A percentile compares a stretch with the other conserved stretches of the same genome.
Evolutionary conservation across 2,888 invertebrate genomes (phyloP).

Genomic region (Macropis europaea): DNA sequence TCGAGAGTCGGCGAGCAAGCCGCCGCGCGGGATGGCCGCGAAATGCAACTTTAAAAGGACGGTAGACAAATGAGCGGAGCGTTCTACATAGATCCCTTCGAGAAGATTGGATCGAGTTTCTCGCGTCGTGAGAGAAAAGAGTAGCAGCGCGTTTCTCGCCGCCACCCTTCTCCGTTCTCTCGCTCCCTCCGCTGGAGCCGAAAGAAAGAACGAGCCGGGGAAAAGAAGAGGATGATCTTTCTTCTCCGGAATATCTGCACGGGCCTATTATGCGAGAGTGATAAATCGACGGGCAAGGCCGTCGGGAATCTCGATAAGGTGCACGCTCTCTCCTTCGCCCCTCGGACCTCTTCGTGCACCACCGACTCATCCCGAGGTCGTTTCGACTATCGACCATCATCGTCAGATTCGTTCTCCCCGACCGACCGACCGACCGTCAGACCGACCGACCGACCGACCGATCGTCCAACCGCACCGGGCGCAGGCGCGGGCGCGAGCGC

Average conservation of each 20-base stretch:
- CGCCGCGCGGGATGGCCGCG: slow-evolving; percentile 43
- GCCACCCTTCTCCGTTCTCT: slow-evolving; percentile 22
- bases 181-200: neutral
- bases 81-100: slow-evolving; percentile 78
- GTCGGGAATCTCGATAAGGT: slow-evolving; percentile 66
- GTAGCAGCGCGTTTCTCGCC: slow-evolving; percentile 50
- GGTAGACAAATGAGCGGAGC: slow-evolving; percentile 78
- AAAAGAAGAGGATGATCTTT: slow-evolving; percentile 40
- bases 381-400: slow-evolving; percentile 55
- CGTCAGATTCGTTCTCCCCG: slow-evolving; percentile 22
- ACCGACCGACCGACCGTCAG: no score
- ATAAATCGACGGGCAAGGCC: slow-evolving; percentile 71
- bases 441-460: no score
- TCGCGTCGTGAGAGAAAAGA: slow-evolving; percentile 76
- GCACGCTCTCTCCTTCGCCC: slow-evolving; percentile 6
- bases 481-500: neutral
- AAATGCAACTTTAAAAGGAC: slow-evolving; percentile 69
- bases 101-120: slow-evolving; percentile 78
- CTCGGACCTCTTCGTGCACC: slow-evolving; percentile 20
- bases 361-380: slow-evolving; percentile 51
- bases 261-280: slow-evolving; percentile 63
- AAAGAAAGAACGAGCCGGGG: slow-evolving; percentile 9
- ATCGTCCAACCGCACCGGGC: no score
- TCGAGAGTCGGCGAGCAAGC: slow-evolving; percentile 28
- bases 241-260: slow-evolving; percentile 61